Evolutionary conservation across 2,113 vertebrate species (phyloP).

Genomic region (Callopanchax toddi): DNA sequence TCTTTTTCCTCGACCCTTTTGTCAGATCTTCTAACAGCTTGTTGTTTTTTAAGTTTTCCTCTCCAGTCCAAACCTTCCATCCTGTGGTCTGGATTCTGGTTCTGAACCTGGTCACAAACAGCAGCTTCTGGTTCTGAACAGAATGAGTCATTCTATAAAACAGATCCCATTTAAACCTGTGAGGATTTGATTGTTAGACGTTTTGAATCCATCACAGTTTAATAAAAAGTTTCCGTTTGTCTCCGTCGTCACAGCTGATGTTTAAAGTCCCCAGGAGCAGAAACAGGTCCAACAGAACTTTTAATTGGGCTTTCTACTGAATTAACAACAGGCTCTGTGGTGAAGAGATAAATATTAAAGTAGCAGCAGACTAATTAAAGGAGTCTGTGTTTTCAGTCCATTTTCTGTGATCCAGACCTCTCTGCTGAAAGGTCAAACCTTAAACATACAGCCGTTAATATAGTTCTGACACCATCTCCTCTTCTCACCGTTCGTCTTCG

Average conservation of each 20-base stretch:
- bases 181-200: no score
- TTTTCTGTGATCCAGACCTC: constrained; percentile 31
- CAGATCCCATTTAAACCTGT: no score
- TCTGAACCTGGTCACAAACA: no score
- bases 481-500: constrained; percentile 4
- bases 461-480: constrained; percentile 11
- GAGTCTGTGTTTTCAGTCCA: constrained; percentile 5
- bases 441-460: constrained; percentile 21
- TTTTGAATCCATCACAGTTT: neutral
- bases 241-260: neutral
- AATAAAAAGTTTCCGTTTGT: neutral
- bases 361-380: constrained; percentile 22
- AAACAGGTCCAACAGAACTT: constrained; percentile 17
- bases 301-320: constrained; percentile 28
- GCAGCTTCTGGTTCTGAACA: no score
- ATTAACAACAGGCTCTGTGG: constrained; percentile 4
- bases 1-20: no score
- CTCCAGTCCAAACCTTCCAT: no score
- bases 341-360: constrained; percentile 35
- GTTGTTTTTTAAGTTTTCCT: no score
- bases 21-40: no score
- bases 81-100: no score
- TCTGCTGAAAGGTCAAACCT: constrained; percentile 21
- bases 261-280: constrained; percentile 6
- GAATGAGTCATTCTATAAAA: no score